phyloP scores from a whole-genome alignment of 1,140 invertebrate genomes.

The Penaeus indicus region DNA sequence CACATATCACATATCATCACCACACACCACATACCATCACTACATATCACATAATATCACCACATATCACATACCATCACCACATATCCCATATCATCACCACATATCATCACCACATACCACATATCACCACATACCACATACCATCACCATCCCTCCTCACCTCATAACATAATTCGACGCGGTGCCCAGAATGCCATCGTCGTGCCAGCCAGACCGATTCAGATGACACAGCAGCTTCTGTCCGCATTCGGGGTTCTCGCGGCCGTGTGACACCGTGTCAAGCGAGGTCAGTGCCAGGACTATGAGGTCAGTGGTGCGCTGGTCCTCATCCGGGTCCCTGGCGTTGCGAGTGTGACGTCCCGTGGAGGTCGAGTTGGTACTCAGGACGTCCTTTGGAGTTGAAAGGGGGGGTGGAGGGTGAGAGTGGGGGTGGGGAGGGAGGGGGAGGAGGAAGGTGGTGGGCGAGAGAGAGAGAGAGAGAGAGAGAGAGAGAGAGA shows the following conservation, averaged over 20 bases:
- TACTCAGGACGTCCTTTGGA: background rate
- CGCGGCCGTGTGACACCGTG: conserved; percentile 35
- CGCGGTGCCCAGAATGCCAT: conserved; percentile 36
- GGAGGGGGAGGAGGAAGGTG: too few relatives aligned
- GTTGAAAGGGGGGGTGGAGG: too few relatives aligned
- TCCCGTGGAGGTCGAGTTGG: background rate
- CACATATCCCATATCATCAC: too few relatives aligned
- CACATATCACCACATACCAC: too few relatives aligned
- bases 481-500: too few relatives aligned
- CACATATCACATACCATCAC: too few relatives aligned
- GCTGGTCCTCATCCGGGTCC: conserved; percentile 4
- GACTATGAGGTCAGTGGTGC: conserved; percentile 46
- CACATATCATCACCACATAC: too few relatives aligned
- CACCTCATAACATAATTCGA: conserved; percentile 55
- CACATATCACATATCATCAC: too few relatives aligned
- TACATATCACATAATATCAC: too few relatives aligned
- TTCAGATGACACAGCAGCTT: conserved; percentile 54
- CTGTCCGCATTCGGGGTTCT: conserved; percentile 45
- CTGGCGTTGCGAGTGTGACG: background rate
- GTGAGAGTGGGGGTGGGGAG: too few relatives aligned
- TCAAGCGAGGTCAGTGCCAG: conserved; percentile 46
- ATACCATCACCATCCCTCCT: background rate
- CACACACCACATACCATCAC: too few relatives aligned
- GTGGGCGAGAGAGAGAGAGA: too few relatives aligned
- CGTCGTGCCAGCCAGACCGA: conserved; percentile 44